Percentiles rank a stretch among this genome's conserved stretches.
phyloP scores from a whole-genome alignment of 1,140 invertebrate species.

The Apis mellifera region DNA sequence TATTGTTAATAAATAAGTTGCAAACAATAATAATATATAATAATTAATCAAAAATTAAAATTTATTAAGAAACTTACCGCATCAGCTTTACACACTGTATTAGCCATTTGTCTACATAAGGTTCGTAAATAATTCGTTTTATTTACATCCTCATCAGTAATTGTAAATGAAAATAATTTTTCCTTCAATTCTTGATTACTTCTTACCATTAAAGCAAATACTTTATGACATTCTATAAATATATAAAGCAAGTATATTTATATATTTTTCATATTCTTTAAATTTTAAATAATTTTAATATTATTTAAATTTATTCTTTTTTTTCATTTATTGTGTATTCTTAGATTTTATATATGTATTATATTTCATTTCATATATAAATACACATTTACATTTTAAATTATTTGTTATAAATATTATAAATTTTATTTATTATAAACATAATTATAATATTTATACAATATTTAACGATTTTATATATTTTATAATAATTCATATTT shows the following conservation, averaged over 20 bases:
- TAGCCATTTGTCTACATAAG: slow-evolving; percentile 94
- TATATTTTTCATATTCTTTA: neutral
- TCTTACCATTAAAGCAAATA: slow-evolving; percentile 93
- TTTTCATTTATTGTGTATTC: too few species aligned
- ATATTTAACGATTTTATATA: neutral
- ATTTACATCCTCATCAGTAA: slow-evolving; percentile 89
- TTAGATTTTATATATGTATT: neutral
- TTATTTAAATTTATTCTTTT: too few species aligned
- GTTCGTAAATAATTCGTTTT: slow-evolving; percentile 91
- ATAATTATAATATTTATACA: neutral
- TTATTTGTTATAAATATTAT: neutral
- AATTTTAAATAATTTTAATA: too few species aligned
- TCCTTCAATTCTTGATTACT: slow-evolving; percentile 93
- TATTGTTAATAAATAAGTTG: slow-evolving; percentile 30
- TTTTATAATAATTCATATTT: neutral
- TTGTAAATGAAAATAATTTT: slow-evolving; percentile 92
- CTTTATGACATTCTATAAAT: slow-evolving; percentile 90
- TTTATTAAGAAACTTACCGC: slow-evolving; percentile 83
- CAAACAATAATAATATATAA: neutral
- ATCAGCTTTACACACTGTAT: slow-evolving; percentile 91
- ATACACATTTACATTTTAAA: neutral
- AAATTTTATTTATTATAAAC: too few species aligned
- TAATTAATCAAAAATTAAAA: neutral
- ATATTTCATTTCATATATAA: neutral
- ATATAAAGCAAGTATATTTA: slow-evolving; percentile 12